A percentile compares a stretch with the other conserved stretches of the same genome.
Conservation (phyloP, 2,888 invertebrate genomes). For the Drosophila acutilabella region DNA sequence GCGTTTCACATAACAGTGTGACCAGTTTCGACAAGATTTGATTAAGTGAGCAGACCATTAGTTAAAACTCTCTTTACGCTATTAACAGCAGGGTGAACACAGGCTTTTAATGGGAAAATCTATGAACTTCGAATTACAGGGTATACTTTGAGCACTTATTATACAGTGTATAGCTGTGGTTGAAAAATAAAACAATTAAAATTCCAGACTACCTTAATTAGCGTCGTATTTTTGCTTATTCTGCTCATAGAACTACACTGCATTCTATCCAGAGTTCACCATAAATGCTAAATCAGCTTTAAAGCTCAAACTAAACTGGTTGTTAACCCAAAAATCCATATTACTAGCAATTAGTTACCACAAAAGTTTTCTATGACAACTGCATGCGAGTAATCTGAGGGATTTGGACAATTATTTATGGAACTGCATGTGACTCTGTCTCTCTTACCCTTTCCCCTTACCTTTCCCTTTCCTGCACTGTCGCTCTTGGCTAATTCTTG, state of each 20-base stretch:
- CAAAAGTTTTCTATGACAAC: constrained; percentile 51
- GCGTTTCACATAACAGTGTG: background rate
- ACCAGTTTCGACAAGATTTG: background rate
- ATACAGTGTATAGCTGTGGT: too few species aligned
- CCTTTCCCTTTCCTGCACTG: background rate
- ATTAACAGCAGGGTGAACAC: too few species aligned
- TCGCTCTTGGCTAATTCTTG: constrained; percentile 45
- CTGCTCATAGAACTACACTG: background rate
- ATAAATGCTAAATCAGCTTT: constrained; percentile 33
- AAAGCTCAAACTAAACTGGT: constrained; percentile 17
- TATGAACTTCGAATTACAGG: too few species aligned
- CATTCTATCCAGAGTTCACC: background rate
- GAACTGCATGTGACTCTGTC: constrained; percentile 26
- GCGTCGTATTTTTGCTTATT: too few species aligned
- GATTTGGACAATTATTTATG: constrained; percentile 72
- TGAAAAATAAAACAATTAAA: too few species aligned
- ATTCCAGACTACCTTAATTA: too few species aligned
- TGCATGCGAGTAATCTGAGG: constrained; percentile 61
- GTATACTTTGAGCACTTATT: too few species aligned
- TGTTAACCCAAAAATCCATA: constrained; percentile 54
- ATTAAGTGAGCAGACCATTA: too few species aligned
- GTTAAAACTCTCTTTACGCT: too few species aligned
- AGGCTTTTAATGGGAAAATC: too few species aligned
- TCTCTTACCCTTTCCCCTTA: background rate
- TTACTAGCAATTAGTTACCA: constrained; percentile 65